These are phyloP conservation scores for Acleris cristana DNA, from an alignment of 2,888 invertebrate genomes.

Conservation along the genomic window DNA sequence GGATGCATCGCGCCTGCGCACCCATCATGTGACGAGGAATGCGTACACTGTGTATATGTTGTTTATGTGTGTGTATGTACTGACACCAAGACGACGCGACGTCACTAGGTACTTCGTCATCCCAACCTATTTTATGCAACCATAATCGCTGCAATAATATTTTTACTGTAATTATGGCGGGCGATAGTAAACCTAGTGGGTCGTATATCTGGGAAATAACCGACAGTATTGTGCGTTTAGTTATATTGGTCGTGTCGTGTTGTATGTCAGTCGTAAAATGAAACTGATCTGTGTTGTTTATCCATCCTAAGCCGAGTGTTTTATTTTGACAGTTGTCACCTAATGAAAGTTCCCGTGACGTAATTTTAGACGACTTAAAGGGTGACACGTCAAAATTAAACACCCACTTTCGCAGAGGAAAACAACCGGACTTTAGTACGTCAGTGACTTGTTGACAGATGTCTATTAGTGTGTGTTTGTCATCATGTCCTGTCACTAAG, in stretches of 20 bases:
- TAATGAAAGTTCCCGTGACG: not conserved
- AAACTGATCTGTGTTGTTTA: not conserved
- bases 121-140: constrained; percentile 22
- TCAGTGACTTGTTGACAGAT: constrained; percentile 3
- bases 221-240: not conserved
- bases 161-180: constrained; percentile 19
- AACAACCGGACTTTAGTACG: not conserved
- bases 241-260: not conserved
- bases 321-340: not conserved
- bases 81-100: not conserved
- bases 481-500: not conserved
- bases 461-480: not conserved
- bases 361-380: not conserved
- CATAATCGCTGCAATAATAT: constrained; percentile 31
- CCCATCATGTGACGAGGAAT: constrained; percentile 37
- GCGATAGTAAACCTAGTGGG: constrained; percentile 27
- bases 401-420: not conserved
- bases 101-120: constrained; percentile 4
- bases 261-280: not conserved
- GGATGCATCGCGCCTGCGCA: not conserved
- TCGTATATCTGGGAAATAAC: constrained; percentile 15
- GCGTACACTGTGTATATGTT: constrained; percentile 20
- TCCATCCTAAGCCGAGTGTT: constrained; percentile 2
- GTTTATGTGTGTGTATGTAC: not conserved
- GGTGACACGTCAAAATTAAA: constrained; percentile 1